A percentile compares a stretch with the other conserved stretches of the same genome.
phyloP scores from a whole-genome alignment of 2,113 vertebrate species.

The Chaetops frenatus region DNA sequence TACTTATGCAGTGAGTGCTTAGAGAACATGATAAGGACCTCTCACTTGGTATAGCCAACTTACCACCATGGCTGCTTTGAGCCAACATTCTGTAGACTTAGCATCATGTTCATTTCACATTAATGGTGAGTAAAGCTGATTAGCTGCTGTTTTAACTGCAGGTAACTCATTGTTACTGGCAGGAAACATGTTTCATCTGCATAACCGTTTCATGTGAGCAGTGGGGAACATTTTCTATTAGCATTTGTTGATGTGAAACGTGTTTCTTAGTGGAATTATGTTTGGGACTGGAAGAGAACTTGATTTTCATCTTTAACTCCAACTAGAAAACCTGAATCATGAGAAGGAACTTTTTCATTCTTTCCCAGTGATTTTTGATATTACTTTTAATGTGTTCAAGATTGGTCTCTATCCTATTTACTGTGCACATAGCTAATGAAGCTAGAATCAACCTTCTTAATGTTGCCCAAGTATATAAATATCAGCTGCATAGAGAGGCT shows the following conservation, averaged over 20 bases:
- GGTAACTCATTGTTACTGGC: constrained; percentile 57
- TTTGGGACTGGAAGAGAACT: neutral
- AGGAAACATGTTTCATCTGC: constrained; percentile 59
- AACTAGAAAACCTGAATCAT: neutral
- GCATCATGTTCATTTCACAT: constrained; percentile 1
- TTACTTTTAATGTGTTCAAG: neutral
- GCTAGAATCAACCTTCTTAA: neutral
- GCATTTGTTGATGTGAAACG: constrained; percentile 34
- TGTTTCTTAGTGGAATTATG: constrained; percentile 28
- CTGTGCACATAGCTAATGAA: neutral
- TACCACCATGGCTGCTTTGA: neutral
- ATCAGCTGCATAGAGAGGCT: neutral
- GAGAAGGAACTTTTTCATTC: neutral
- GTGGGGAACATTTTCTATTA: constrained; percentile 55
- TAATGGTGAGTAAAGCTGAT: constrained; percentile 56
- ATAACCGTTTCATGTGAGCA: constrained; percentile 50
- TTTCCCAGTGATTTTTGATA: neutral
- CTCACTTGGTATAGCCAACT: neutral
- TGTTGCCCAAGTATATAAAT: neutral
- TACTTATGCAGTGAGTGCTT: neutral
- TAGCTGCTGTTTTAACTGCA: constrained; percentile 56
- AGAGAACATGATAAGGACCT: neutral
- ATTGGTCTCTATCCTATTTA: neutral
- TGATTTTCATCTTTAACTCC: neutral
- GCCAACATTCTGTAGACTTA: neutral